Percentiles rank a stretch among this genome's conserved stretches.
Evolutionary conservation across 1,140 invertebrate species (phyloP).

Genomic region (Drosophila santomea): DNA sequence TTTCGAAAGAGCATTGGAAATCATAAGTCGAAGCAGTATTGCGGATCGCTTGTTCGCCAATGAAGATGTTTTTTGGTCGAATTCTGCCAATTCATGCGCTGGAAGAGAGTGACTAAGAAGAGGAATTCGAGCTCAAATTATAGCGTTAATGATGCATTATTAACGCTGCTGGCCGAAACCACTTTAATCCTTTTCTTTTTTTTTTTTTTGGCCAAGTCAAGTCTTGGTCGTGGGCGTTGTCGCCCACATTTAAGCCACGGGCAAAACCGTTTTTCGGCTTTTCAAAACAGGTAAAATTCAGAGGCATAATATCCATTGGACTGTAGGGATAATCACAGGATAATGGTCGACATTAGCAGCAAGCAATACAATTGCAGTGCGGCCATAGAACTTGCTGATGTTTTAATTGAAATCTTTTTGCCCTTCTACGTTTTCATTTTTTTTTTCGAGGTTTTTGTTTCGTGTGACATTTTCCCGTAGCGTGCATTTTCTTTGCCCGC

Average conservation of each 20-base stretch:
- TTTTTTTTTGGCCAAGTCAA: constrained; percentile 42
- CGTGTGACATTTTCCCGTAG: constrained; percentile 64
- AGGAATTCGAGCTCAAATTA: constrained; percentile 70
- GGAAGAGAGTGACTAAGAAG: constrained; percentile 18
- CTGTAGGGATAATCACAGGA: constrained; percentile 73
- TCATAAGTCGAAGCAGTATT: not conserved
- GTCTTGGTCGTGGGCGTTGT: constrained; percentile 57
- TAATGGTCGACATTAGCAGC: constrained; percentile 76
- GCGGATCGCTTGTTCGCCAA: constrained; percentile 9
- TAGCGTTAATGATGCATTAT: constrained; percentile 85
- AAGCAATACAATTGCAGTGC: constrained; percentile 23
- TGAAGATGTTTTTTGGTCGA: constrained; percentile 34
- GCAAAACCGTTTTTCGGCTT: constrained; percentile 15
- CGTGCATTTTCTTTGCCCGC: constrained; percentile 40
- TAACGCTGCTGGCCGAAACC: constrained; percentile 78
- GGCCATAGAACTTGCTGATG: constrained; percentile 51
- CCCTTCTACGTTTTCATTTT: constrained; percentile 5
- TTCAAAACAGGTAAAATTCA: constrained; percentile 23
- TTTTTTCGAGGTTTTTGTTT: constrained; percentile 29
- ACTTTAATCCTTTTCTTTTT: constrained; percentile 66
- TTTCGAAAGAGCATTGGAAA: constrained; percentile 31
- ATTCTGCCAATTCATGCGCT: constrained; percentile 72
- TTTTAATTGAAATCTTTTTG: constrained; percentile 71
- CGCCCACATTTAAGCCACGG: constrained; percentile 51
- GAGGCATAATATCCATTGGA: constrained; percentile 1